Base-by-base conservation (phyloP, 2,888 invertebrate species). In the Ceriagrion tenellum region DNA sequence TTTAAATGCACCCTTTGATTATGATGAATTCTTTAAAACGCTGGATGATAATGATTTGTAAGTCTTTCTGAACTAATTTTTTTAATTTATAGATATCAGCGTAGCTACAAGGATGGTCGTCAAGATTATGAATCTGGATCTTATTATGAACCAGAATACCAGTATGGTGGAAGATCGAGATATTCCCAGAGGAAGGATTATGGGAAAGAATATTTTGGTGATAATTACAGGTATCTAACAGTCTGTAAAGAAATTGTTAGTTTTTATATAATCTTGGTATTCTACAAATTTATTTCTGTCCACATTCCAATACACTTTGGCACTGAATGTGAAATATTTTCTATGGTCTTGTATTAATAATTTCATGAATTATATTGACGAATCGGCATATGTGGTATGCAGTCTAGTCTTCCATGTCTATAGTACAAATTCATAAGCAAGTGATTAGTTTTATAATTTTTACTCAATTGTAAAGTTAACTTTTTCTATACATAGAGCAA, bases 81-180 rank as follows among this genome's bases (percentile, higher is more conserved):
- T 59, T 95, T 26, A 0, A 47, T 55, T 40, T n/a, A 20, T 95
- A 95, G 95, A 90, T 95, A 95, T 74, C 95, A 95, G 40, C 95
- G 95, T 30, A 74, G 95, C 88, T 95, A 95, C 95, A 95, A 95
- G 93, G 95, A 95, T 30, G 95, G 93, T 93, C 93, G 93, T 93
- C 95, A 88, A 95, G 96, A 96, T 35, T 96, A 95, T 95, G 96
- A 96, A 59, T 90, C 95, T 35, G 88, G 95, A 20, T 95, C 95
- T 26, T 96, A 95, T 95, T 96, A 95, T 95, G 96, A 96, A 93
- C 74, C 95, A 26, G 95, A 95, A 47, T 95, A 95, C 95, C 95
- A 95, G 56, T 93, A 93, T 93, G 93, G 93, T 93, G 88, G 95
- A 88, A 95, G 95, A 95, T 88, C 89, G 90, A 95, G 95, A 95